phyloP scores from a whole-genome alignment of 2,888 invertebrate species.

The Agrilus biguttatus region DNA sequence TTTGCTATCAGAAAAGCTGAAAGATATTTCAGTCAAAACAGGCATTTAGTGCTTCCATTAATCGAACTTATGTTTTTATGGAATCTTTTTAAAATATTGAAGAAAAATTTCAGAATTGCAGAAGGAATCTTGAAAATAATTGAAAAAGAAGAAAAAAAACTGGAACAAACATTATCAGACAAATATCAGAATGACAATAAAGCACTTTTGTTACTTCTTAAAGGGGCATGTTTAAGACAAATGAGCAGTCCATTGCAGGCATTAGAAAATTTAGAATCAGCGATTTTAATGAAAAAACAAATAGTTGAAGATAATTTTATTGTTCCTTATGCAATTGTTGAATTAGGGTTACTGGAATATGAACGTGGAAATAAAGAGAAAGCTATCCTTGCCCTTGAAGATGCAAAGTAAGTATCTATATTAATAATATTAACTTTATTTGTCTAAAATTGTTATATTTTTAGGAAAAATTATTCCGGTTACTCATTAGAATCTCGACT shows the following conservation, averaged over 20 bases:
- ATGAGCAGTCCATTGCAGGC: constrained; percentile 67
- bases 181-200: constrained; percentile 55
- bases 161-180: constrained; percentile 21
- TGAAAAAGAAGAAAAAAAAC: constrained; percentile 33
- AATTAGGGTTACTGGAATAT: constrained; percentile 68
- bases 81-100: constrained; percentile 79
- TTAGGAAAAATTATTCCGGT: constrained; percentile 49
- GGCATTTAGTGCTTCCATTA: constrained; percentile 63
- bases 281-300: constrained; percentile 48
- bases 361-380: constrained; percentile 50
- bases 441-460: background rate
- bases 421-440: background rate
- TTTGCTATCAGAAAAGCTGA: constrained; percentile 79
- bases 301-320: constrained; percentile 74
- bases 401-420: constrained; percentile 55
- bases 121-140: constrained; percentile 48
- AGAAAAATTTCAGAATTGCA: constrained; percentile 49
- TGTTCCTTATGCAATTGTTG: constrained; percentile 73
- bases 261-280: constrained; percentile 52
- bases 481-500: constrained; percentile 78
- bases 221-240: constrained; percentile 70
- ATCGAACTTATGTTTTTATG: constrained; percentile 83
- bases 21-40: constrained; percentile 61
- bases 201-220: constrained; percentile 60
- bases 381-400: constrained; percentile 59